Evolutionary conservation across 2,113 vertebrate genomes (phyloP), one percentile per base, ranked within the genome.

Genomic region (Xerus inauris): DNA sequence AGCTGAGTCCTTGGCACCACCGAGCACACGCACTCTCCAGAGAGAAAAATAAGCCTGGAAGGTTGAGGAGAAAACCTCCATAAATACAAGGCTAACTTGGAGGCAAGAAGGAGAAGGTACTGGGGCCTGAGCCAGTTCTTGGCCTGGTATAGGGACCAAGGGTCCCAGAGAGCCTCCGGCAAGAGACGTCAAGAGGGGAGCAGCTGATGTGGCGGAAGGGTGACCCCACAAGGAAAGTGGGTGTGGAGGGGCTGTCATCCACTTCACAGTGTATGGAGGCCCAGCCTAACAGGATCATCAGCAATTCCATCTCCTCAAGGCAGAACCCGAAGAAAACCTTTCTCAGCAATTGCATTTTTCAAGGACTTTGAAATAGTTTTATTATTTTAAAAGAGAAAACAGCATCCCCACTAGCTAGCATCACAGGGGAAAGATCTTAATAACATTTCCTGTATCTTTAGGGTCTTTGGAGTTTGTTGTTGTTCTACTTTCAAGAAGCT

Each of bases 201-300:
- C 3, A 35, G 24, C 20, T 0, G 0, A 9, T 0, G 38, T 14
- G 16, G 10, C 3, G 14, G 12, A n/a, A 26, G 1, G 7, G 17
- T 1, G 22, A n/a, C 4, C 28, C 6, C 3, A 0, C 0, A 0
- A 4, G 45, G 1, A 6, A 3, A 4, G 4, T 8, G 5, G n/a
- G 6, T 0, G 22, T 5, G 35, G 5, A 16, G 5, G 12, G 14
- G 32, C 51, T 6, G 28, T 10, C 5, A 4, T 30, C 42, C 9
- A n/a, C 67, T 0, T n/a, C 0, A 0, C 5, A 0, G 3, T 12
- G 8, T 1, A 16, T 0, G 12, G 6, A 11, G 51, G 62, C 51
- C 64, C 57, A 32, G 59, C 17, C 1, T 0, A 3, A 19, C n/a
- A 5, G 3, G 42, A 9, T 5, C 32, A 10, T 17, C 3, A 19